These are phyloP conservation scores for Tyrophagus putrescentiae DNA, from an alignment of 1,140 invertebrate species.

Conservation along the genomic window DNA sequence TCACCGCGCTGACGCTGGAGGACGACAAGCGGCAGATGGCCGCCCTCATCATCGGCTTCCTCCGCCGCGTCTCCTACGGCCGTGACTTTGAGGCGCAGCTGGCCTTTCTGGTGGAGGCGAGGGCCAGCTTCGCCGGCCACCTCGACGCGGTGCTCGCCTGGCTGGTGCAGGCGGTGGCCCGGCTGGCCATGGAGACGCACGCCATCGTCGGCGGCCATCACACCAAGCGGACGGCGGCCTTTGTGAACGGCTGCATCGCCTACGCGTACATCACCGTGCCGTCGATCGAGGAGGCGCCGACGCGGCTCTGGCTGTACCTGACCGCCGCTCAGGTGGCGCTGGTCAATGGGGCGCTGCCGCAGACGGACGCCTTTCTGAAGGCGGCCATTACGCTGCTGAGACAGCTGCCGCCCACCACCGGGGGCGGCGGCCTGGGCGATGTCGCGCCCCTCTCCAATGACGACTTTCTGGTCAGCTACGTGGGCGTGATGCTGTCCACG, in stretches of 20 bases:
- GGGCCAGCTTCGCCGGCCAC: constrained; percentile 72
- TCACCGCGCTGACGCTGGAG: constrained; percentile 78
- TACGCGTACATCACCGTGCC: constrained; percentile 91
- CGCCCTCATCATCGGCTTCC: constrained; percentile 59
- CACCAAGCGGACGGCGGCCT: constrained; percentile 58
- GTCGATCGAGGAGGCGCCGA: constrained; percentile 58
- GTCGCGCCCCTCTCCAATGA: constrained; percentile 54
- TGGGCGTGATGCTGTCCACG: constrained; percentile 57
- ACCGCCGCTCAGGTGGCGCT: constrained; percentile 73
- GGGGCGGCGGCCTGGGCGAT: constrained; percentile 47
- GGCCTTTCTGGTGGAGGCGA: constrained; percentile 78
- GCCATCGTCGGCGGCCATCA: constrained; percentile 57
- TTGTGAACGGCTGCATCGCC: constrained; percentile 82
- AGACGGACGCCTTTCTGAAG: constrained; percentile 87
- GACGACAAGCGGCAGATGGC: constrained; percentile 77
- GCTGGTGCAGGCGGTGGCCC: constrained; percentile 53
- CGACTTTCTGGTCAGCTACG: constrained; percentile 50
- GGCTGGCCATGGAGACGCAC: constrained; percentile 54
- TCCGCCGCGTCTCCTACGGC: constrained; percentile 61
- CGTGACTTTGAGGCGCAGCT: constrained; percentile 55
- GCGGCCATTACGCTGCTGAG: constrained; percentile 60
- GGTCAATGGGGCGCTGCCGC: constrained; percentile 73
- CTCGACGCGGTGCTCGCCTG: constrained; percentile 58
- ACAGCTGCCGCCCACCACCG: constrained; percentile 56
- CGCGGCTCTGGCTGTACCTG: constrained; percentile 66